Percentiles rank a stretch among this genome's conserved stretches.
Evolutionary conservation across 2,888 invertebrate species (phyloP).

Genomic region (Tinea trinotella): DNA sequence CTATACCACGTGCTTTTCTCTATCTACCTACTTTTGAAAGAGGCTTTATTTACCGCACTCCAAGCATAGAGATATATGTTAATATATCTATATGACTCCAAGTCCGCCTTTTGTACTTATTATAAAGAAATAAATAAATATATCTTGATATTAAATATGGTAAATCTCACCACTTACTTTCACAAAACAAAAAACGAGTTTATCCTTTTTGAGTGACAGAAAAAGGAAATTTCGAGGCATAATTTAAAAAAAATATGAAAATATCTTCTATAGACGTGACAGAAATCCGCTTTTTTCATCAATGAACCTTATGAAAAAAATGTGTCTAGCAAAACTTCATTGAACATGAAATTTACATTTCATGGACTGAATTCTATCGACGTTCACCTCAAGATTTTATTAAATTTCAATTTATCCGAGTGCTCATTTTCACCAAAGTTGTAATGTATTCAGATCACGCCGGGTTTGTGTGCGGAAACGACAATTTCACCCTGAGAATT

Average conservation of each 20-base stretch:
- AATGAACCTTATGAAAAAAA: not conserved
- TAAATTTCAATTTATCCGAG: not conserved
- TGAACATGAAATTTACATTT: not conserved
- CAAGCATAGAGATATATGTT: too few species aligned
- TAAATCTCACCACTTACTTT: too few species aligned
- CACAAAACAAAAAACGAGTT: too few species aligned
- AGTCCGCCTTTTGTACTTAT: too few species aligned
- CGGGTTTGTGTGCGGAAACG: slow-evolving; percentile 12
- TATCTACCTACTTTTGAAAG: too few species aligned
- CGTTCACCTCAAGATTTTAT: not conserved
- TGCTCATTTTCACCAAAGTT: slow-evolving; percentile 4
- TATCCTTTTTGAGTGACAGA: too few species aligned
- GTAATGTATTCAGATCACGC: slow-evolving; percentile 13
- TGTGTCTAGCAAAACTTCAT: not conserved
- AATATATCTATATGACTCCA: too few species aligned
- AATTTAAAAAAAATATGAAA: not conserved
- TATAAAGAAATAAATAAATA: too few species aligned
- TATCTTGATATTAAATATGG: too few species aligned
- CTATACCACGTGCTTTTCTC: too few species aligned
- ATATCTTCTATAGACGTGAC: not conserved
- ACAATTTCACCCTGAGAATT: not conserved
- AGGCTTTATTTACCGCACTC: too few species aligned
- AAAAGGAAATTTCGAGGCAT: too few species aligned
- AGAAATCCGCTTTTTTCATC: not conserved
- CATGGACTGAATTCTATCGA: not conserved